A percentile compares a stretch with the other conserved stretches of the same genome.
These are phyloP conservation scores for Plumapathes pennacea DNA, from an alignment of 92 coral and sea anemone genomes.

Conservation along the genomic window DNA sequence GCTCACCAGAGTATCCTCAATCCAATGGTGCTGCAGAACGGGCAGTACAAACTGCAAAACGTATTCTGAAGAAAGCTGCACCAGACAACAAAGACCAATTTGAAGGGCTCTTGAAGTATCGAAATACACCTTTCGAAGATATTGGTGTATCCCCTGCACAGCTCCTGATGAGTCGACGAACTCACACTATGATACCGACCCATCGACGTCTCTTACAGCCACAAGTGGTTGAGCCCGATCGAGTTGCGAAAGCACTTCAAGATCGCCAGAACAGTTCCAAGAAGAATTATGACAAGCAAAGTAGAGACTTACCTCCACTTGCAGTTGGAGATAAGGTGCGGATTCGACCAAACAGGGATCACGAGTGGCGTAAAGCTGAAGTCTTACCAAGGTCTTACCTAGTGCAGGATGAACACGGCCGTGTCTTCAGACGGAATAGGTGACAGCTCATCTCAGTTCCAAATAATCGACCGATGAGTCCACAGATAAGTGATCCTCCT, in stretches of 20 bases:
- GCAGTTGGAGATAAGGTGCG: conserved; percentile 36
- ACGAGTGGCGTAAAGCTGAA: conserved; percentile 25
- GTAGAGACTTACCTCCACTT: conserved; percentile 32
- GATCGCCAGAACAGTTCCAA: conserved; percentile 26
- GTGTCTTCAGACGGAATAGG: conserved; percentile 28
- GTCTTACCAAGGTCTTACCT: conserved; percentile 42
- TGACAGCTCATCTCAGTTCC: conserved; percentile 17
- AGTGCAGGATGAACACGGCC: conserved; percentile 13
- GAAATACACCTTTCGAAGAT: conserved; percentile 43
- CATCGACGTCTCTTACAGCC: conserved; percentile 40
- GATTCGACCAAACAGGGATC: conserved; percentile 26
- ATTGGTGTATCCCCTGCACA: conserved; percentile 43
- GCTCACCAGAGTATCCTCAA: conserved; percentile 50
- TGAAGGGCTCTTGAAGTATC: conserved; percentile 35
- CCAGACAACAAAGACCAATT: conserved; percentile 38
- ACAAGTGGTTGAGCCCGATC: conserved; percentile 18
- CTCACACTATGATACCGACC: conserved; percentile 40
- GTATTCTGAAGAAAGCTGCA: conserved; percentile 34
- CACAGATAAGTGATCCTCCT: too few relatives aligned
- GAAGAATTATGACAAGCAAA: conserved; percentile 4
- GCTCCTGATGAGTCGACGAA: conserved; percentile 23
- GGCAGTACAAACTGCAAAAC: conserved; percentile 51
- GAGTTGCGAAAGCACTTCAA: conserved; percentile 21
- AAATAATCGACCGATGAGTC: too few relatives aligned
- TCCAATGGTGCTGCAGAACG: conserved; percentile 53